phyloP scores from a whole-genome alignment of 92 coral and sea anemone species.

The Metridium senile region DNA sequence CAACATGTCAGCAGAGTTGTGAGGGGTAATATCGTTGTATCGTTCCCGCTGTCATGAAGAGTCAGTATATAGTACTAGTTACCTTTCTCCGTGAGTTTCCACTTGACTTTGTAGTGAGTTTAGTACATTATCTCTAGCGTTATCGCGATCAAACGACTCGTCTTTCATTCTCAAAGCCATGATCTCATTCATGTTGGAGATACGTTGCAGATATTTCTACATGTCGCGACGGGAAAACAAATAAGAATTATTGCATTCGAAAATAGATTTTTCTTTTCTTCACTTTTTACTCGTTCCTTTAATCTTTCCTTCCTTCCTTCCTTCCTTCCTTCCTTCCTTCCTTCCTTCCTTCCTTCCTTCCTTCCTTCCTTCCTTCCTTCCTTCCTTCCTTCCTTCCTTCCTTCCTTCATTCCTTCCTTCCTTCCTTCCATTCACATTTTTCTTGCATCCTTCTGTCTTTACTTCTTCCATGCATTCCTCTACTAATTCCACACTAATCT shows the following conservation, averaged over 20 bases:
- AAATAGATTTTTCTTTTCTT: no score
- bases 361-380: neutral
- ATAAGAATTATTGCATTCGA: neutral
- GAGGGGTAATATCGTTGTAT: no score
- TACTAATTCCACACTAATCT: no score
- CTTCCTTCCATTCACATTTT: no score
- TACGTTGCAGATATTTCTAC: slow-evolving; percentile 2
- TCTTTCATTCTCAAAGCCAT: slow-evolving; percentile 5
- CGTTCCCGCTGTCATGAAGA: no score
- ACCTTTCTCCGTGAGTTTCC: slow-evolving; percentile 2
- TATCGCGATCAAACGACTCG: neutral
- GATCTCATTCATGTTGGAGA: neutral
- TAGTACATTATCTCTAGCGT: neutral
- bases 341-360: neutral
- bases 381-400: no score
- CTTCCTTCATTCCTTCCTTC: no score
- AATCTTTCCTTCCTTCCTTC: neutral
- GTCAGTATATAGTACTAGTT: neutral
- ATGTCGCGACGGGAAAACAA: neutral
- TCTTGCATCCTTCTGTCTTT: no score
- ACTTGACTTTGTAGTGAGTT: neutral
- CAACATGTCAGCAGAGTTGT: no score
- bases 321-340: neutral
- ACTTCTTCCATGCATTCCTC: no score
- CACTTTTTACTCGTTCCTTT: neutral